Conservation (phyloP, 2,888 invertebrate genomes). For the Luperina nickerlii region DNA sequence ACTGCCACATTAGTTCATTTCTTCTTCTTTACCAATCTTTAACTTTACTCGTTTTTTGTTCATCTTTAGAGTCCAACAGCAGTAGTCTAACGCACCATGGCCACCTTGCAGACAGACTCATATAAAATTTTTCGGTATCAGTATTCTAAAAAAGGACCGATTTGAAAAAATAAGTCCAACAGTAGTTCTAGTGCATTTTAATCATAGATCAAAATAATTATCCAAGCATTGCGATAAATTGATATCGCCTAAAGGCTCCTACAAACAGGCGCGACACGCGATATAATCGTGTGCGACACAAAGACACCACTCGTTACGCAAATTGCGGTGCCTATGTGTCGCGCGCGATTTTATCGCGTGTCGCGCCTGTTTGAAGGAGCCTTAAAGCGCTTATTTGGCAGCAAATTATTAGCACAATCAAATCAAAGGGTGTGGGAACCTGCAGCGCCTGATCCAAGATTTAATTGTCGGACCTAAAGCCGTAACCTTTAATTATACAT, state of each 20-base stretch:
- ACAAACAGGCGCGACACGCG: too few relatives aligned
- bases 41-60: not conserved
- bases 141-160: not conserved
- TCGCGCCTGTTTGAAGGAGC: too few relatives aligned
- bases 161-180: not conserved
- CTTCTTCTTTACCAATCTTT: not conserved
- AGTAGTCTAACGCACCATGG: not conserved
- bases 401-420: slow-evolving; percentile 47
- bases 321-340: too few relatives aligned
- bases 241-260: slow-evolving; percentile 39
- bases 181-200: not conserved
- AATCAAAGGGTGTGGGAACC: slow-evolving; percentile 78
- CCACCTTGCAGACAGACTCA: not conserved
- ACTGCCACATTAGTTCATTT: not conserved
- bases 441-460: slow-evolving; percentile 68
- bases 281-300: too few relatives aligned
- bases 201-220: slow-evolving; percentile 24
- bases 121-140: not conserved
- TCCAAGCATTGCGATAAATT: slow-evolving; percentile 10
- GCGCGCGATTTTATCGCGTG: too few relatives aligned
- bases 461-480: slow-evolving; percentile 74
- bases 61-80: not conserved
- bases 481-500: slow-evolving; percentile 71
- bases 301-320: too few relatives aligned
- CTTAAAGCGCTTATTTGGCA: slow-evolving; percentile 65